These are phyloP conservation scores for Quadroppia sp. DNA, from an alignment of 2,888 invertebrate genomes.

Conservation along the genomic window DNA sequence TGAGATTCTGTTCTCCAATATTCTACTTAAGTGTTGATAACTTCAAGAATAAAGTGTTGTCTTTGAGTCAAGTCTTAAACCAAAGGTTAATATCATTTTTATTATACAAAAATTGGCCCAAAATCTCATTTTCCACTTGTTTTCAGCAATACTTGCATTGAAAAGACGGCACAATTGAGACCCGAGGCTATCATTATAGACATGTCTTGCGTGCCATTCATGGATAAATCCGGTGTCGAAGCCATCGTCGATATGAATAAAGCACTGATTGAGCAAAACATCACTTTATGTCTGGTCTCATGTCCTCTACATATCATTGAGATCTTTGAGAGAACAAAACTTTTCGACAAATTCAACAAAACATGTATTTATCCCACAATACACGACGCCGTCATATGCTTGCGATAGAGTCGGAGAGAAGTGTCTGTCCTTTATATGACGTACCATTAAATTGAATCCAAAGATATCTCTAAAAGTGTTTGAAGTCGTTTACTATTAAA, in stretches of 20 bases:
- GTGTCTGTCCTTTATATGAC: too few species aligned
- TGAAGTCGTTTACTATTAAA: too few species aligned
- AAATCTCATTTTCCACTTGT: too few species aligned
- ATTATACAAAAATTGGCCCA: too few species aligned
- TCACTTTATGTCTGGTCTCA: slow-evolving; percentile 33
- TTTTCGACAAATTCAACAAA: slow-evolving; percentile 11
- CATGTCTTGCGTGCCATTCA: slow-evolving; percentile 49
- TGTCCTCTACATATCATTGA: slow-evolving; percentile 38
- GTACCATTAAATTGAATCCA: too few species aligned
- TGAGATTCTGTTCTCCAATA: slow-evolving; percentile 63
- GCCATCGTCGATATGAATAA: slow-evolving; percentile 36
- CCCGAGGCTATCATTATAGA: slow-evolving; percentile 48
- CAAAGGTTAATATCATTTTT: too few species aligned
- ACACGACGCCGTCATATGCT: slow-evolving; percentile 43
- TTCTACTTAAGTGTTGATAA: slow-evolving; percentile 42
- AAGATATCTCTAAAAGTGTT: too few species aligned
- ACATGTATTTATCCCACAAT: slow-evolving; percentile 45
- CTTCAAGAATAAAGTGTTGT: slow-evolving; percentile 36
- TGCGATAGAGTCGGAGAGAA: not conserved
- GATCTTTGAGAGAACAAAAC: slow-evolving; percentile 4
- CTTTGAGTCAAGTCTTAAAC: not conserved
- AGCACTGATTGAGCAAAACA: slow-evolving; percentile 30
- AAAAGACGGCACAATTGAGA: slow-evolving; percentile 5
- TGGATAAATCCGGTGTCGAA: slow-evolving; percentile 57
- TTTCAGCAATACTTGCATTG: not conserved